Evolutionary conservation across 1,140 invertebrate genomes (phyloP), one percentile per base, ranked within the genome.

Genomic region (Mylabris phalerata): DNA sequence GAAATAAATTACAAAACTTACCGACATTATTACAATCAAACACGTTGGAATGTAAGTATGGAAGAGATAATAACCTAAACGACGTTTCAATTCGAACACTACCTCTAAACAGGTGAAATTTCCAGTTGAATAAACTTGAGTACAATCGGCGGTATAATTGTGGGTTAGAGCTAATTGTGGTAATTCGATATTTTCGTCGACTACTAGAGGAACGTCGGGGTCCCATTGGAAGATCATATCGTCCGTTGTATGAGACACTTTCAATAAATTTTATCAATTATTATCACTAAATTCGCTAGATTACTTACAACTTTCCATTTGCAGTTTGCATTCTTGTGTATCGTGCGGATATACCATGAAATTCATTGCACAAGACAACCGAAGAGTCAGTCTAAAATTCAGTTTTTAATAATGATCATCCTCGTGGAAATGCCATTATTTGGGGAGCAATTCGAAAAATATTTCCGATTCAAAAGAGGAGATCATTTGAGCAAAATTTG

Each of bases 201-300:
- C 90, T 40, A 90, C 90, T n/a, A 93, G 76, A 0, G 89, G 90
- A 7, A 90, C 87, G 50, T 92, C 88, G 3, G 88, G 88, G 72
- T 92, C 89, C 90, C 90, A 93, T 71, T 92, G 86, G 75, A 93
- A 93, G 57, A 92, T 85, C 80, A 94, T 83, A 73, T 94, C 91
- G 65, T 92, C 90, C 24, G 90, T 93, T 26, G 90, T 93, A 69
- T 93, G 90, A 1, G 90, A 93, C 59, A 94, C 91, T 93, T 59
- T 43, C 42, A 11, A 9, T 4, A 27, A 2, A 56, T 40, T 44
- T 19, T 19, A 19, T 19, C 19, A 19, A 19, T 19, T 1, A 19
- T 19, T 19, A 19, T 19, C 6, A 49, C 9, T 49, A 49, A 1
- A 49, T 1, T 49, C 25, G 25, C 7, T 26, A 24, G n/a, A 57